Percentiles rank a stretch among this genome's conserved stretches.
These are phyloP conservation scores for Scaptomyza hsui DNA, from an alignment of 1,140 invertebrate species.

Conservation along the genomic window DNA sequence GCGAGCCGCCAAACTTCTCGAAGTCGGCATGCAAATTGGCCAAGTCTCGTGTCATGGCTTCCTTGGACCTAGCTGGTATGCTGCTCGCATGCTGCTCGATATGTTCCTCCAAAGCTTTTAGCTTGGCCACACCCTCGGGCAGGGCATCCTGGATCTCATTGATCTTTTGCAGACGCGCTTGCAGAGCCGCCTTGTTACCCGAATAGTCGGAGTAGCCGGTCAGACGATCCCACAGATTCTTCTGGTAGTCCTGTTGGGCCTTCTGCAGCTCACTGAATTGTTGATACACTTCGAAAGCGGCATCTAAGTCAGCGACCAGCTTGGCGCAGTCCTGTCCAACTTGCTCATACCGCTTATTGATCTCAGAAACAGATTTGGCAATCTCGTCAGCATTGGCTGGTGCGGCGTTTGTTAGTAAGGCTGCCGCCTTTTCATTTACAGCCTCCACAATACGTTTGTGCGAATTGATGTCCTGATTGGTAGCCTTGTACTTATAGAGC, in stretches of 20 bases:
- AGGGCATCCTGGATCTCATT: conserved; percentile 91
- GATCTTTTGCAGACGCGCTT: conserved; percentile 90
- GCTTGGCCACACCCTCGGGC: conserved; percentile 89
- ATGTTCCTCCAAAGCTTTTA: conserved; percentile 89
- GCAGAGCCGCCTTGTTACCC: conserved; percentile 91
- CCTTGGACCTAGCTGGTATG: conserved; percentile 90
- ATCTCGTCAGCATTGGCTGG: conserved; percentile 87
- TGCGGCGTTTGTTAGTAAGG: conserved; percentile 85
- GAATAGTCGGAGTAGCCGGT: conserved; percentile 91
- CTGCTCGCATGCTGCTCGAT: conserved; percentile 87
- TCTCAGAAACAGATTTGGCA: conserved; percentile 87
- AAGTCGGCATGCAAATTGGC: conserved; percentile 90
- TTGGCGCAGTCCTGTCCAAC: conserved; percentile 86
- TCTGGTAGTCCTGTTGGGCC: conserved; percentile 93
- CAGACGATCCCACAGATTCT: conserved; percentile 93
- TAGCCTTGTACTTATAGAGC: conserved; percentile 93
- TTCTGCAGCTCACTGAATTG: conserved; percentile 94
- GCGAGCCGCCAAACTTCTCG: conserved; percentile 91
- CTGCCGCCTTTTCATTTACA: conserved; percentile 92
- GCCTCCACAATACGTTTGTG: conserved; percentile 96
- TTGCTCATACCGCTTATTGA: conserved; percentile 90
- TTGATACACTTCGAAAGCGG: conserved; percentile 90
- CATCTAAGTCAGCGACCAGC: conserved; percentile 89
- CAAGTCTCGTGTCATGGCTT: conserved; percentile 92
- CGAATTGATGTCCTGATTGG: conserved; percentile 94